These are phyloP conservation scores for Orthosia gracilis DNA, from an alignment of 2,888 invertebrate genomes.

Conservation along the genomic window DNA sequence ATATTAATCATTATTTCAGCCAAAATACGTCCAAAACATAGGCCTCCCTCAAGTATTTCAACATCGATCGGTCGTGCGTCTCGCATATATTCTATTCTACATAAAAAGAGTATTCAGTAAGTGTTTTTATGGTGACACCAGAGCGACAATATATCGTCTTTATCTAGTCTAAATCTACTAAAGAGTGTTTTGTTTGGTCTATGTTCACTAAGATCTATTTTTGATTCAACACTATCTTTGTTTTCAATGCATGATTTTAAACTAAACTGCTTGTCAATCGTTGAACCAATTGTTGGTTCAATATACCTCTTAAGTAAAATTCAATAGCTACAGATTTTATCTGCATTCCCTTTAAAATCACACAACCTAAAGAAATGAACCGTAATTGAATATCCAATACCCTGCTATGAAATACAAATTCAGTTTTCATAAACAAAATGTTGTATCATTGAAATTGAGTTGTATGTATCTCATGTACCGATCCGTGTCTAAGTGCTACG, in stretches of 20 bases:
- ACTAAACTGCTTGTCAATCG: not conserved
- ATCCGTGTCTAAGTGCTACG: conserved; percentile 87
- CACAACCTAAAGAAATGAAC: not conserved
- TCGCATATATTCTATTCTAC: no score
- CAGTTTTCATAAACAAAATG: conserved; percentile 1
- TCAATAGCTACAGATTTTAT: not conserved
- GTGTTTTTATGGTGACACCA: no score
- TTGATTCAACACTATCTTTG: not conserved
- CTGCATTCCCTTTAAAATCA: not conserved
- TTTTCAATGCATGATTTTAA: not conserved
- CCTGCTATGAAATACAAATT: not conserved
- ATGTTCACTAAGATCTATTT: not conserved
- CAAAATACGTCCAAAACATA: no score
- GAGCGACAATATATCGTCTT: not conserved
- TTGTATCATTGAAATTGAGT: conserved; percentile 41
- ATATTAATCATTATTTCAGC: no score
- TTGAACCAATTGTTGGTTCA: not conserved
- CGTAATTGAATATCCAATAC: not conserved
- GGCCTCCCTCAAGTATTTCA: no score
- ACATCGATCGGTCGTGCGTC: no score
- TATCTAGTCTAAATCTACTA: not conserved
- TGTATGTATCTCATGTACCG: conserved; percentile 74
- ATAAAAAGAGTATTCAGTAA: not conserved
- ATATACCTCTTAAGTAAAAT: not conserved
- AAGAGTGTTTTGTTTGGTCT: not conserved